phyloP scores from a whole-genome alignment of 2,888 invertebrate genomes.

The Brenthis hecate region DNA sequence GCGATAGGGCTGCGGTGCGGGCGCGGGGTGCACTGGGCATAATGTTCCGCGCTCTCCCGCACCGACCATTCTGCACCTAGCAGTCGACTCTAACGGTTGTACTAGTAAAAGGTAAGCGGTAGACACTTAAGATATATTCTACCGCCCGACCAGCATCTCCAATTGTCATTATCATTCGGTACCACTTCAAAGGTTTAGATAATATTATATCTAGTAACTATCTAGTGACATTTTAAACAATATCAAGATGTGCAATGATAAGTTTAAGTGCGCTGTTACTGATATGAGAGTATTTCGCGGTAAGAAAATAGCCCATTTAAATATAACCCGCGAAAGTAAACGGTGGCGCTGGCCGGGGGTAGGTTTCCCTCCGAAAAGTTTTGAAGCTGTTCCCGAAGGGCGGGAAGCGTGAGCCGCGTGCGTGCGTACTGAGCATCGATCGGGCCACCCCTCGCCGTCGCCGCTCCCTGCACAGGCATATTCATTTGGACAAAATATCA shows the following conservation, averaged over 20 bases:
- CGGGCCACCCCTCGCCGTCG: slow-evolving; percentile 74
- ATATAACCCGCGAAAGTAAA: slow-evolving; percentile 65
- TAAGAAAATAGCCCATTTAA: slow-evolving; percentile 63
- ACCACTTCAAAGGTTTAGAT: slow-evolving; percentile 50
- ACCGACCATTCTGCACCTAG: slow-evolving; percentile 81
- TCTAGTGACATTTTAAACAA: slow-evolving; percentile 63
- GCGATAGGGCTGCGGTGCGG: slow-evolving; percentile 71
- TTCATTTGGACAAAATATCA: slow-evolving; percentile 80
- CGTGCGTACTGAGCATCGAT: slow-evolving; percentile 79
- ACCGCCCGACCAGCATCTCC: slow-evolving; percentile 46
- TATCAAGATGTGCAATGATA: slow-evolving; percentile 71
- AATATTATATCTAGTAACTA: slow-evolving; percentile 46
- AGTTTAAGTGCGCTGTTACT: slow-evolving; percentile 66
- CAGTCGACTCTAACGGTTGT: slow-evolving; percentile 82
- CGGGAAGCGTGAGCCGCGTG: slow-evolving; percentile 76
- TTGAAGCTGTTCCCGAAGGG: slow-evolving; percentile 75
- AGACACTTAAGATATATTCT: slow-evolving; percentile 61
- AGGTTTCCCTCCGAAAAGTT: slow-evolving; percentile 79
- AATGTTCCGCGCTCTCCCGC: slow-evolving; percentile 77
- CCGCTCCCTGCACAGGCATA: slow-evolving; percentile 75
- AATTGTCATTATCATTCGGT: slow-evolving; percentile 49
- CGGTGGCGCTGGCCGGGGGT: slow-evolving; percentile 54
- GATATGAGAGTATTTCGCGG: slow-evolving; percentile 62
- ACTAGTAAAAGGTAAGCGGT: slow-evolving; percentile 81
- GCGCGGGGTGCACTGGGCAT: slow-evolving; percentile 75